A percentile compares a stretch with the other conserved stretches of the same genome.
Evolutionary conservation across 2,797 vertebrate genomes (phyloP).

Genomic region (Phaenicophaeus curvirostris): DNA sequence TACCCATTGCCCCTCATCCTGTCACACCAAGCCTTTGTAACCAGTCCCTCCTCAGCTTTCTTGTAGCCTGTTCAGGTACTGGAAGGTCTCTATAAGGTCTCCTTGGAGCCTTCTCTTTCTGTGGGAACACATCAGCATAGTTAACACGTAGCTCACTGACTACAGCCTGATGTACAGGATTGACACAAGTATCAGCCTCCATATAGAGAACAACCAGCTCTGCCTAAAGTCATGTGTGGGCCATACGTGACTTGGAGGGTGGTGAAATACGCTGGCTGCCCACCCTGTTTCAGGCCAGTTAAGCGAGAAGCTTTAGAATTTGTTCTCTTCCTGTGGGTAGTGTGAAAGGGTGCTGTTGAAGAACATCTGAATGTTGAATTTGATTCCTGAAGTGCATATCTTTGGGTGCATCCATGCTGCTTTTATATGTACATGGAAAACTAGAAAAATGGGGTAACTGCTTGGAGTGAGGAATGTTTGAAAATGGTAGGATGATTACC

Average conservation of each 20-base stretch:
- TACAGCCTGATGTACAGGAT: not conserved
- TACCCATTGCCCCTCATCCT: too few relatives aligned
- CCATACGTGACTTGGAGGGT: not conserved
- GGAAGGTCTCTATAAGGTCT: too few relatives aligned
- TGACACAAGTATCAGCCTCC: not conserved
- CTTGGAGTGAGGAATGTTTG: not conserved
- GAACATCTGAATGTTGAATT: not conserved
- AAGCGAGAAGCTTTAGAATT: not conserved
- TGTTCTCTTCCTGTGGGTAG: not conserved
- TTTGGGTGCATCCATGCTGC: not conserved
- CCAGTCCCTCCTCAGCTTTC: too few relatives aligned
- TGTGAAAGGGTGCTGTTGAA: not conserved
- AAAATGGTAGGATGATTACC: not conserved
- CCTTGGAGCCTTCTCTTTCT: too few relatives aligned
- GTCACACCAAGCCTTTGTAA: too few relatives aligned
- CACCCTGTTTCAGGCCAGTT: not conserved
- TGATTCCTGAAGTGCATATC: not conserved
- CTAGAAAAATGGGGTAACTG: not conserved
- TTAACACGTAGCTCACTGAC: not conserved
- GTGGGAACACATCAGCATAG: not conserved
- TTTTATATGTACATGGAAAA: not conserved
- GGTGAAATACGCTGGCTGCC: not conserved
- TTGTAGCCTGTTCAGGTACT: too few relatives aligned
- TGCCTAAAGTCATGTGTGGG: not conserved
- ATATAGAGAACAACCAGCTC: not conserved